Conservation (phyloP, 2,797 vertebrate species). For the Aulostomus chinensis region DNA sequence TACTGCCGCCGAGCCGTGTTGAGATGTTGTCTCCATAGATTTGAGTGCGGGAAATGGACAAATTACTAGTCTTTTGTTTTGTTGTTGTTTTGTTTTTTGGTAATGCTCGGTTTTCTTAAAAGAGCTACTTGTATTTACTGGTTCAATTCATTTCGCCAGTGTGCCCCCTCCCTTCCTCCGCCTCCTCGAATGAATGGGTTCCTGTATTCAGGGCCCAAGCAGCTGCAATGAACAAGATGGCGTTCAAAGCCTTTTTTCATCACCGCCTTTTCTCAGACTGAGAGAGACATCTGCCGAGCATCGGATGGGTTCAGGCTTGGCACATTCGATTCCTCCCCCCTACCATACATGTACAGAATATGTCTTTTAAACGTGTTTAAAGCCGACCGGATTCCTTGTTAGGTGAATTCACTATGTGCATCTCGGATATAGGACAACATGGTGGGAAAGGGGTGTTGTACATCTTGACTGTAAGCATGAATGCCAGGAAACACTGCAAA, state of each 20-base stretch:
- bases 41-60: too few relatives aligned
- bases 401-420: constrained; percentile 20
- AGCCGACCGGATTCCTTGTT: background rate
- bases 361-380: constrained; percentile 7
- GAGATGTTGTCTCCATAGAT: too few relatives aligned
- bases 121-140: constrained; percentile 54
- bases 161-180: constrained; percentile 56
- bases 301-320: constrained; percentile 56
- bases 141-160: constrained; percentile 64
- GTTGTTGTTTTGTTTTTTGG: too few relatives aligned
- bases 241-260: constrained; percentile 86
- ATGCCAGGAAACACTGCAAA: constrained; percentile 4
- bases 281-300: constrained; percentile 68
- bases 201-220: constrained; percentile 88
- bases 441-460: constrained; percentile 50
- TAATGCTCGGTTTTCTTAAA: constrained; percentile 21
- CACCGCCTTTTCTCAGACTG: constrained; percentile 67
- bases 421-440: constrained; percentile 57
- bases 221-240: constrained; percentile 98
- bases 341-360: constrained; percentile 11
- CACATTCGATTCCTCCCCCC: constrained; percentile 32
- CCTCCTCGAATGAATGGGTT: constrained; percentile 88
- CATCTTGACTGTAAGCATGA: constrained; percentile 30
- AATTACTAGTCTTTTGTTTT: background rate
- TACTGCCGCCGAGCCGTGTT: constrained; percentile 17